Base-by-base conservation (phyloP, 30 jellyfish, hydroid and myxozoan species). In the Chironex yamaguchii region DNA sequence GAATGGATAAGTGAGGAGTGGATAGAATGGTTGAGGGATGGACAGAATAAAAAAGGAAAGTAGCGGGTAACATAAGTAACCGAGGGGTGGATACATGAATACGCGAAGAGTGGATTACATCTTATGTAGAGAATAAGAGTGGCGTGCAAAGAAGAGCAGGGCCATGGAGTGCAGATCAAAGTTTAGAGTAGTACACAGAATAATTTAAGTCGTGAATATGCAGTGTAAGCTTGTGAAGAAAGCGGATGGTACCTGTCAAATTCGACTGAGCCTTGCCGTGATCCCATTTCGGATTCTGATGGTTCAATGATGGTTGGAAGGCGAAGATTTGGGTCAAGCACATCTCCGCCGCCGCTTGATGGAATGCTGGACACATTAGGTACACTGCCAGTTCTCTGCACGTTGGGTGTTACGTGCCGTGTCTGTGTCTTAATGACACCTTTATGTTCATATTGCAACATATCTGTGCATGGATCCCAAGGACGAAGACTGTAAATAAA, bases 401-500 rank as follows among this genome's bases (percentile, higher is more conserved):
- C 97, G 14, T 77, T 52, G n/a, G 99, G 96, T 2, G 96, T 89
- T 13, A 67, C 82, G 49, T 82, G 99, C 0, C 96, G 88, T 1
- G 97, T 88, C 71, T 83, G 91, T 12, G 99, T 88, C 67, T 80
- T 88, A 30, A 94, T 73, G 30, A 94, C 79, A 1, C 99, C 97
- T 26, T 88, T 58, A 49, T 77, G 84, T 74, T 94, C 99, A 88
- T 79, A 94, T 30, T 94, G 99, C 20, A 69, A n/a, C 36, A 88
- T 68, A 66, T 94, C 99, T 14, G 95, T 89, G 76, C 89, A 92
- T 2, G 92, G 97, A 34, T 94, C 99, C 99, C 99, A 94, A 1
- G 99, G 97, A 4, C 99, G 94, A 26, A 94, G 73, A 67, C 99
- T 94, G 72, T 28, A 77, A 89, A 4, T 22, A 70, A 31, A 66